phyloP scores from a whole-genome alignment of 2,113 vertebrate species.

The Microtus montanus region DNA sequence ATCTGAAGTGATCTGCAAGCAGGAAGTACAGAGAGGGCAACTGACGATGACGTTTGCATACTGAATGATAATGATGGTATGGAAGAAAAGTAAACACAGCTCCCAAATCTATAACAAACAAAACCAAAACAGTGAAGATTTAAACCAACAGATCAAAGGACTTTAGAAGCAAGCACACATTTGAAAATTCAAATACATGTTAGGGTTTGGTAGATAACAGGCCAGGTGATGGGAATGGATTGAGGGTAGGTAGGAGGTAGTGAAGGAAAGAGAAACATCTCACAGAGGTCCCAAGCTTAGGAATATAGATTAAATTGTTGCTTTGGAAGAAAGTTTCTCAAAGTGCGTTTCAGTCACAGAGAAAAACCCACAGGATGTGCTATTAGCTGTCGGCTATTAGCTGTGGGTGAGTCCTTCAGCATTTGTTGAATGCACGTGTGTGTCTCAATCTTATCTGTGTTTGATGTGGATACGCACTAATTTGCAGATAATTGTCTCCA shows the following conservation, averaged over 20 bases:
- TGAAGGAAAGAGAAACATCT: slow-evolving; percentile 22
- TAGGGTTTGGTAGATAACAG: background rate
- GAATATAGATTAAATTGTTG: slow-evolving; percentile 17
- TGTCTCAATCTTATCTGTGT: background rate
- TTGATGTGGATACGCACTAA: background rate
- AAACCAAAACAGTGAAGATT: background rate
- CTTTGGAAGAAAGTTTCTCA: slow-evolving; percentile 34
- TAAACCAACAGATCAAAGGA: background rate
- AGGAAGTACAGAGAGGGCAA: background rate
- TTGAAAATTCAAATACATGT: background rate
- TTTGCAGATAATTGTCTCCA: background rate
- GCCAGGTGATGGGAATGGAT: background rate
- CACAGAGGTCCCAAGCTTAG: slow-evolving; percentile 14
- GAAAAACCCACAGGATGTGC: background rate
- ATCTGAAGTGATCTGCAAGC: slow-evolving; percentile 5
- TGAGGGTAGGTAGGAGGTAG: background rate
- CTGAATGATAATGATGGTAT: background rate
- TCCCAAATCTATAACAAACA: background rate
- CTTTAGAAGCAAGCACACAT: slow-evolving; percentile 22
- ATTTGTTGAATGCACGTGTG: background rate
- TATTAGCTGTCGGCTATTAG: background rate
- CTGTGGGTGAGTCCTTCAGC: background rate
- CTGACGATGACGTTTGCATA: background rate
- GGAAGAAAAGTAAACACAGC: slow-evolving; percentile 3
- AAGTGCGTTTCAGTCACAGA: background rate